Base-by-base conservation (phyloP, 2,888 invertebrate genomes). In the Aleiodes testaceus region DNA sequence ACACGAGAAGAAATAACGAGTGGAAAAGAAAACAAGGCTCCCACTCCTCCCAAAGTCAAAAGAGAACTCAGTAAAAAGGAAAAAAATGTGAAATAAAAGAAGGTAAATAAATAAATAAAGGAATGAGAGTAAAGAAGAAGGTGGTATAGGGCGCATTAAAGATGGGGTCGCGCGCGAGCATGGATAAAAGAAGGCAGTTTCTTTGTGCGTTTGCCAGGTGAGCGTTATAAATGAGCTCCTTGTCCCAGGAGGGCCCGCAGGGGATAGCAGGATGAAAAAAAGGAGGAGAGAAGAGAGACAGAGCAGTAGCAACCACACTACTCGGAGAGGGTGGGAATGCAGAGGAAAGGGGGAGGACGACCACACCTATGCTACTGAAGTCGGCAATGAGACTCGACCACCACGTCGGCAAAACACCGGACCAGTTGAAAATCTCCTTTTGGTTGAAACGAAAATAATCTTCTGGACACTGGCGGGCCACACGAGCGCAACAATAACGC, bases 201-300 rank as follows among this genome's bases (percentile, higher is more conserved):
- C 82, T 84, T 84, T 84, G 85, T 83, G 84, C 81, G 69, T 69
- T 81, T 81, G 81, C 81, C 82, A 83, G 84, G 80, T 80, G 83
- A 83, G 82, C 79, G 80, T 84, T 84, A 85, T 84, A 85, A 85
- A 85, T 84, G 85, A 85, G 84, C 80, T 78, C 76, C 72, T 75
- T 59, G 69, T 63, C 50, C 63, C 47, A 71, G 67, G 16, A 53
- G 63, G 66, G 63, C 63, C 53, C 52, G 61, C 36, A 67, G 67
- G 44, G 55, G 66, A 50, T 64, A 69, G 44, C 44, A 68, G 59
- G 44, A 59, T 44, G 22, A 36, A 59, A 69, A 42, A 36, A 18
- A 61, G n/a, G 45, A n/a, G n/a, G n/a, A n/a, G n/a, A n/a, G n/a
- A 20, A 55, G 59, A 65, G 44, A 59, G 42, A 20, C n/a, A 59